Base-by-base conservation (phyloP, 2,113 vertebrate species). In the Numida meleagris region DNA sequence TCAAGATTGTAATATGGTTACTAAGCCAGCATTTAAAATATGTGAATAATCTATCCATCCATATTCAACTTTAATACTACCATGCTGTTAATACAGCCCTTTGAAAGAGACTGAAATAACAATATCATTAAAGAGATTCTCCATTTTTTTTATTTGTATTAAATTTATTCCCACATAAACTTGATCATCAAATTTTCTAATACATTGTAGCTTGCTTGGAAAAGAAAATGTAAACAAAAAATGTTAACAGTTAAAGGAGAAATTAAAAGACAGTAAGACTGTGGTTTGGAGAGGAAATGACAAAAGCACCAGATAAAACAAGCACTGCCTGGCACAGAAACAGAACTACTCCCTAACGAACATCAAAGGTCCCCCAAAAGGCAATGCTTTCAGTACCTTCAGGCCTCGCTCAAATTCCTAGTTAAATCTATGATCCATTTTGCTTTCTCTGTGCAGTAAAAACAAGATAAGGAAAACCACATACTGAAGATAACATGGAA, bases 221-320 rank as follows among this genome's bases (percentile, higher is more conserved):
- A 82, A 86, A 75, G 20, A 73, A 89, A 89, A 65, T 46, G 40
- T 72, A 83, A 93, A 65, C 43, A 90, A 78, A 62, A 88, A 86
- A 72, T 24, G 42, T 38, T 67, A 86, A 43, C n/a, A 72, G 20
- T 61, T 89, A 40, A 14, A 67, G 42, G 5, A 90, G 25, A 68
- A 88, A 74, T 53, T 24, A 93, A 10, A 21, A 90, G 77, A 90
- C 4, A 5, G 18, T 19, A 7, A 15, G 8, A 88, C 16, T 42
- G 40, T 14, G 72, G 58, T 46, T 63, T 74, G 51, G 61, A 92
- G 86, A 88, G n/a, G 70, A 88, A 95, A 86, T 1, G 0, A 90
- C 79, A 90, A 79, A 45, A 29, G 4, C 55, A 77, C 40, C 15
- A 14, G 25, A 46, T 34, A 63, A 82, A 74, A 24, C 31, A 89